Evolutionary conservation across 2,113 vertebrate genomes (phyloP).

Genomic region (Saimiri boliviensis): DNA sequence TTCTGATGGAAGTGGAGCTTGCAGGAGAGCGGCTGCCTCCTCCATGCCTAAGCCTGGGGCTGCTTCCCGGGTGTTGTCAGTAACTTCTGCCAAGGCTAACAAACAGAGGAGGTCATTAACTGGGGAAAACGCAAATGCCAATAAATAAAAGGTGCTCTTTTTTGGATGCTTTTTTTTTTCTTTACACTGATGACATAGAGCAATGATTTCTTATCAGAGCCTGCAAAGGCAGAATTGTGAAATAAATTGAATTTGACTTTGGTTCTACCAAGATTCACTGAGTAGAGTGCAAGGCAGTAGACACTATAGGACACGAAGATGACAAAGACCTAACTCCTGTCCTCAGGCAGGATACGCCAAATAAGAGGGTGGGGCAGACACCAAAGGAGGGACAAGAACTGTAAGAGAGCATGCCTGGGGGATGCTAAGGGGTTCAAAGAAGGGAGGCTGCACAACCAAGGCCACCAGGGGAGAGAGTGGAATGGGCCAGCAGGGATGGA

Average conservation of each 20-base stretch:
- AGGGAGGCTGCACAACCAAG: background rate
- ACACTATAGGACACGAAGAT: background rate
- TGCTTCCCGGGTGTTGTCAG: background rate
- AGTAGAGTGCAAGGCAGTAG: background rate
- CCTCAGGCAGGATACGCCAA: background rate
- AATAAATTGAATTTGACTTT: background rate
- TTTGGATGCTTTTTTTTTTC: background rate
- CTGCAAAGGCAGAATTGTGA: background rate
- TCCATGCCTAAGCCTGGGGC: rapidly evolving
- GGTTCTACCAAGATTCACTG: background rate
- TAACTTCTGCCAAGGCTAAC: background rate
- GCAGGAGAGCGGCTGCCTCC: rapidly evolving
- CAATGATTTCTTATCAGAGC: background rate
- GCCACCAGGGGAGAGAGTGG: background rate
- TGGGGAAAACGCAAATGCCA: background rate
- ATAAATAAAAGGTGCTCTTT: background rate
- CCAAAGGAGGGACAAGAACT: background rate
- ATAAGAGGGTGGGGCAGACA: background rate
- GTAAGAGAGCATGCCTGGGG: rapidly evolving
- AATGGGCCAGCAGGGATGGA: too few species aligned
- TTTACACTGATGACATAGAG: background rate
- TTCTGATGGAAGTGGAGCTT: background rate
- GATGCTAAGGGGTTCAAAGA: background rate
- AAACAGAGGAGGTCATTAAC: background rate
- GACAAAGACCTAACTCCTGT: rapidly evolving